phyloP scores from a whole-genome alignment of 1,140 invertebrate genomes.

The Leptinotarsa texana region DNA sequence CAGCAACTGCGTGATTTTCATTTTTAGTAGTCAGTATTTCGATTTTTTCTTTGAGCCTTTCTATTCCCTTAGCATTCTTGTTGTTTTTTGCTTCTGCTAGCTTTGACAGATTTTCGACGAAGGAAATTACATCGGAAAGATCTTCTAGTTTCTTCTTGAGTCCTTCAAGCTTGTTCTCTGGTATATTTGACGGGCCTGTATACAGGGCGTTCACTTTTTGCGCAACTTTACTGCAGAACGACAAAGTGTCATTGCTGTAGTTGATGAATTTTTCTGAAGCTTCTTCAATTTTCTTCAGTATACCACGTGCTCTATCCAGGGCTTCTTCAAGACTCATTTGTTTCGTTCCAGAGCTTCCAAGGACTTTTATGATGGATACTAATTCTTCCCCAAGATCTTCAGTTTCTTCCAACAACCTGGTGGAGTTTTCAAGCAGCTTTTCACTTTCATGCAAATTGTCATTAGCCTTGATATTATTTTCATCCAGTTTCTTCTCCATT shows the following conservation, averaged over 20 bases:
- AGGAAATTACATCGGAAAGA: slow-evolving; percentile 26
- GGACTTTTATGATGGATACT: slow-evolving; percentile 24
- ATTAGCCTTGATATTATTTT: slow-evolving; percentile 19
- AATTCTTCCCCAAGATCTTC: slow-evolving; percentile 2
- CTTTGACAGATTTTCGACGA: slow-evolving; percentile 27
- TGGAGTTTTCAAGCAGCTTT: slow-evolving; percentile 12
- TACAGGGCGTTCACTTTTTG: slow-evolving; percentile 34
- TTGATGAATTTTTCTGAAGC: slow-evolving; percentile 33
- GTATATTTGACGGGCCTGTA: slow-evolving; percentile 21
- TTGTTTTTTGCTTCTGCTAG: slow-evolving; percentile 35
- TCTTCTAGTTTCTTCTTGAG: slow-evolving; percentile 41
- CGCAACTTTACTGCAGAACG: slow-evolving; percentile 37
- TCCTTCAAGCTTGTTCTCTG: slow-evolving; percentile 31
- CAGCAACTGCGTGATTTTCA: slow-evolving; percentile 23
- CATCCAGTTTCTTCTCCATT: slow-evolving; percentile 30
- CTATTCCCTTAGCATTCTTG: slow-evolving; percentile 30
- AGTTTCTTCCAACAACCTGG: background rate
- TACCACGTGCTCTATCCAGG: slow-evolving; percentile 37
- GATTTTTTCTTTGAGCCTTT: slow-evolving; percentile 24
- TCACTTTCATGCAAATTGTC: slow-evolving; percentile 12
- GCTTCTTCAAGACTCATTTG: slow-evolving; percentile 43
- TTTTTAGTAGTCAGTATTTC: slow-evolving; percentile 30
- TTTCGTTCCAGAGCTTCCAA: slow-evolving; percentile 46
- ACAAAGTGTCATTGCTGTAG: slow-evolving; percentile 28
- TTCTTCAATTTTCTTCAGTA: slow-evolving; percentile 43